These are phyloP conservation scores for Pseudochaenichthys georgianus DNA, from an alignment of 2,797 vertebrate genomes.

Conservation along the genomic window DNA sequence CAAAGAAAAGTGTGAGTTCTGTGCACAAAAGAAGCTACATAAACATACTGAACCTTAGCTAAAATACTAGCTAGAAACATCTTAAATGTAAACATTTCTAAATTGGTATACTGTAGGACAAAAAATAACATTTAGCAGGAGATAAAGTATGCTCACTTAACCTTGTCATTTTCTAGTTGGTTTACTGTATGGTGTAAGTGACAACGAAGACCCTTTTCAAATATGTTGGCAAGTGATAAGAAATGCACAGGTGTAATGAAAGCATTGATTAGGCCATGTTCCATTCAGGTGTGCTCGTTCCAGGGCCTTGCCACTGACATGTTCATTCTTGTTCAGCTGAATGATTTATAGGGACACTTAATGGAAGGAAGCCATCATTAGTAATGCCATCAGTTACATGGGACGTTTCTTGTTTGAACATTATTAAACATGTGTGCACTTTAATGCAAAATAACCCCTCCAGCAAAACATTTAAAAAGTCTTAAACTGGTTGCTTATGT, in stretches of 20 bases:
- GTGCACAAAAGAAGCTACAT: background rate
- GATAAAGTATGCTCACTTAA: background rate
- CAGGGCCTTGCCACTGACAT: background rate
- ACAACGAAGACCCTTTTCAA: background rate
- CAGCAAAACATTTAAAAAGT: no score
- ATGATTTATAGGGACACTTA: conserved; percentile 23
- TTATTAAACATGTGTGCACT: no score
- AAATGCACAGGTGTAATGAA: conserved; percentile 6
- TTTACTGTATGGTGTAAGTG: background rate
- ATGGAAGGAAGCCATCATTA: conserved; percentile 17
- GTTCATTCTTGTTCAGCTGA: background rate
- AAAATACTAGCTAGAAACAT: background rate
- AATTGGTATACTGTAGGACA: background rate
- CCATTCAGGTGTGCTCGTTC: conserved; percentile 9
- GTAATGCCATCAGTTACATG: background rate
- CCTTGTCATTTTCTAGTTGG: no score
- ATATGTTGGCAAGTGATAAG: conserved; percentile 10
- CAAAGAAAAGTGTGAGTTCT: background rate
- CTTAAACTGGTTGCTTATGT: no score
- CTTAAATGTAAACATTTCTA: background rate
- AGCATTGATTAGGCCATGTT: background rate
- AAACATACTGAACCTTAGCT: background rate
- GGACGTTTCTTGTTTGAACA: no score
- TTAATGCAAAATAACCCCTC: no score
- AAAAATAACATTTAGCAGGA: no score